phyloP scores from a whole-genome alignment of 2,888 invertebrate species.

The Sinhomidia bicolor region DNA sequence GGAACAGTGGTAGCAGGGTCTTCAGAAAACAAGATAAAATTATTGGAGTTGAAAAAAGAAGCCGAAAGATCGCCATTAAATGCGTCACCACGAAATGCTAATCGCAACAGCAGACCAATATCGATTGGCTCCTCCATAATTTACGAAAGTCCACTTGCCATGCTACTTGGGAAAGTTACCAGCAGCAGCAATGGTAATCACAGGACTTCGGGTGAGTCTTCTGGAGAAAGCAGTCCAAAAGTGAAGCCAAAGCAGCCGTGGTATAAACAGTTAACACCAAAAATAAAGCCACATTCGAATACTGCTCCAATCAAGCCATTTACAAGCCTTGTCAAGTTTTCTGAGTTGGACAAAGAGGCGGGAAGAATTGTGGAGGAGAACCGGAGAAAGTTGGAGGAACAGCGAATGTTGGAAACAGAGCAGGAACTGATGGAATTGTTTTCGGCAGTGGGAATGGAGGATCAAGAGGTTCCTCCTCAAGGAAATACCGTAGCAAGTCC shows the following conservation, averaged over 20 bases:
- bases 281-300: slow-evolving; percentile 40
- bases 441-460: slow-evolving; percentile 79
- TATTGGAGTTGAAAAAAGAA: slow-evolving; percentile 74
- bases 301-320: slow-evolving; percentile 70
- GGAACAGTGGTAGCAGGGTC: too few relatives aligned
- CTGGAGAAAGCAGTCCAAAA: slow-evolving; percentile 45
- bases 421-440: slow-evolving; percentile 85
- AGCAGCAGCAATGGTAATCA: not conserved
- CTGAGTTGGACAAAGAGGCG: slow-evolving; percentile 90
- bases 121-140: slow-evolving; percentile 57
- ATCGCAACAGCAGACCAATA: slow-evolving; percentile 2
- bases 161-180: slow-evolving; percentile 33
- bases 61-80: slow-evolving; percentile 76
- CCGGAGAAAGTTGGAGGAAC: slow-evolving; percentile 76
- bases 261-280: slow-evolving; percentile 83
- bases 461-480: not conserved
- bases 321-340: slow-evolving; percentile 81
- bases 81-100: not conserved
- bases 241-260: slow-evolving; percentile 85
- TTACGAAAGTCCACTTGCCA: slow-evolving; percentile 56
- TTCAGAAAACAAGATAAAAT: slow-evolving; percentile 58
- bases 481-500: not conserved
- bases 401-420: slow-evolving; percentile 75
- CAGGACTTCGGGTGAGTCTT: slow-evolving; percentile 10
- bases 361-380: slow-evolving; percentile 85